Evolutionary conservation across 1,140 invertebrate genomes (phyloP), one percentile per base, ranked within the genome.

Genomic region (Melitaea cinxia): DNA sequence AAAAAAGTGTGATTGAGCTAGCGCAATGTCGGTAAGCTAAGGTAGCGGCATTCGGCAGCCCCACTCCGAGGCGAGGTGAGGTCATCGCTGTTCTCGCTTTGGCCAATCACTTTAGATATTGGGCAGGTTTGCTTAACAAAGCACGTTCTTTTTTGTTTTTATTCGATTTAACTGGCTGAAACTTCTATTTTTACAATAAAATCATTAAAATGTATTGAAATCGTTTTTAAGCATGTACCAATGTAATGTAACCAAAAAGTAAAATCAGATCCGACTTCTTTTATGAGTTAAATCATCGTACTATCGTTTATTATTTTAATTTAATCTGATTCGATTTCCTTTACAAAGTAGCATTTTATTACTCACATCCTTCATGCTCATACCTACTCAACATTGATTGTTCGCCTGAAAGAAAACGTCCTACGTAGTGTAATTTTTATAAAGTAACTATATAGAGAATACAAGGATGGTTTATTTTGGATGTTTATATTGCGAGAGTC

Each of bases 1-100:
- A 77, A 88, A 88, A 47, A 85, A 80, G 63, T 67, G 70, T 66
- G 73, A 83, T 73, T 70, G 64, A 68, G 62, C 70, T 70, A 77
- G 70, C 69, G 56, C 68, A 68, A 68, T 59, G 72, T 65, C 67
- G 45, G 50, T 14, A 39, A 17, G 37, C 67, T 59, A 47, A 14
- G 24, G 56, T 23, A 49, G 24, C 42, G 58, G 63, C 58, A 54
- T n/a, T n/a, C n/a, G n/a, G n/a, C n/a, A 58, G 24, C 55, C 65
- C 50, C 64, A 64, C 64, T 56, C 61, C 60, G 53, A 24, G 23
- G 21, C 6, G 17, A 58, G 65, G 37, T 84, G 77, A 84, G 73
- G 70, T 83, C 82, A 80, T 76, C 76, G 64, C 55, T 63, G 67
- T 33, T 67, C 39, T 65, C 60, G 24, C 56, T 53, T 49, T 53